Base-by-base conservation (phyloP, 2,888 invertebrate species). In the Isotomurus palustris region DNA sequence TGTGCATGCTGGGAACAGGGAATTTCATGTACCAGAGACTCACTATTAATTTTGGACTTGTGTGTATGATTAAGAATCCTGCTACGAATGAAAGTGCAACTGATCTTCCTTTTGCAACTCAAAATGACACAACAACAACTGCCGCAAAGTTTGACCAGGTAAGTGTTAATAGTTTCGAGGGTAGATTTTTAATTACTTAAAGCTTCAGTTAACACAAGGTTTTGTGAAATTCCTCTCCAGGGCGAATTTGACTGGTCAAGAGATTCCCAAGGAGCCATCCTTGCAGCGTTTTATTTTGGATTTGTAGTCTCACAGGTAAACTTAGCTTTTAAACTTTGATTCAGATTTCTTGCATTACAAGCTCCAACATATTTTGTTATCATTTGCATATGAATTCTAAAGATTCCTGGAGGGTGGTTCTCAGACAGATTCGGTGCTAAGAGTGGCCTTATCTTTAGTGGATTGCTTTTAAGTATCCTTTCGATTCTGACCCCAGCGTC, bases 251-350 rank as follows among this genome's bases (percentile, higher is more conserved):
- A 74, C 0, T 83, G 83, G 83, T 74, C 75, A 44, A 79, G 81
- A 56, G 71, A 74, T 4, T 73, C 76, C 19, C 78, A 81, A 68
- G 79, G 82, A 29, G 69, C 74, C 1, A 73, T 83, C 47, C 73
- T 82, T 3, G 78, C 80, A 3, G 75, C 78, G 3, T 80, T 81
- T 71, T 83, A 80, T 73, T 82, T 80, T 62, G 79, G 78, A 44
- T 77, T 75, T 41, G 72, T 76, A 6, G 57, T 76, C 14, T 74
- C 75, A 2, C 72, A 70, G 52, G 67, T 66, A 50, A 43, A 17
- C 21, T 48, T 48, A 22, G 14, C 27, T n/a, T 29, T 25, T 45
- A 44, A 21, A 45, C 49, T 58, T 14, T 53, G 8, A 29, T 27
- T 45, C 41, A 4, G n/a, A n/a, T n/a, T n/a, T n/a, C n/a, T n/a